phyloP scores from a whole-genome alignment of 2,888 invertebrate genomes.

The Oasisia sp. region DNA sequence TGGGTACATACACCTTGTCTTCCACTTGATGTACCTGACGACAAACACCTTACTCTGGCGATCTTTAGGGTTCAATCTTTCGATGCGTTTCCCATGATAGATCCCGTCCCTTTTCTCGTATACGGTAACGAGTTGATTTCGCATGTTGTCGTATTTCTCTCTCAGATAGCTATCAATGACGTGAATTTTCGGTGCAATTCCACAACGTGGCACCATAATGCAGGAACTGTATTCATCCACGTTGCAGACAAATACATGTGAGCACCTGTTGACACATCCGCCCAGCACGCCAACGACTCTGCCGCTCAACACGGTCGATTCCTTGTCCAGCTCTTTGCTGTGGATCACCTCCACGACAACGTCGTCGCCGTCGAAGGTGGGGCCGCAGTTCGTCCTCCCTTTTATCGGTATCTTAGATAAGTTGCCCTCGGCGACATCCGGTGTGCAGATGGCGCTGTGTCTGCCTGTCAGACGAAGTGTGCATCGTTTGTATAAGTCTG shows the following conservation, averaged over 20 bases:
- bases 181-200: conserved; percentile 25
- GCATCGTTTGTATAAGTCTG: conserved; percentile 29
- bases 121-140: not conserved
- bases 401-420: conserved; percentile 65
- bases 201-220: conserved; percentile 24
- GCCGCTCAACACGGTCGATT: conserved; percentile 8
- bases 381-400: conserved; percentile 37
- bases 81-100: not conserved
- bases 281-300: conserved; percentile 24
- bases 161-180: conserved; percentile 7
- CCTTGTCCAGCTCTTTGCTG: conserved; percentile 21
- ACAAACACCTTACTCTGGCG: conserved; percentile 24
- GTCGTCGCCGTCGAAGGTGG: conserved; percentile 34
- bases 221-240: conserved; percentile 21
- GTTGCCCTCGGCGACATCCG: not conserved
- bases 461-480: conserved; percentile 33
- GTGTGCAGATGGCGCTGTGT: conserved; percentile 37
- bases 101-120: not conserved
- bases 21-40: conserved; percentile 25
- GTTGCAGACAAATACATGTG: conserved; percentile 22
- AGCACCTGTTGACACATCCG: not conserved
- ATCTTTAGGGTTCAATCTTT: not conserved
- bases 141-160: not conserved
- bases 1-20: conserved; percentile 14
- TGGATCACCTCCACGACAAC: conserved; percentile 32